Base-by-base conservation (phyloP, 2,888 invertebrate species). In the Melolontha melolontha region DNA sequence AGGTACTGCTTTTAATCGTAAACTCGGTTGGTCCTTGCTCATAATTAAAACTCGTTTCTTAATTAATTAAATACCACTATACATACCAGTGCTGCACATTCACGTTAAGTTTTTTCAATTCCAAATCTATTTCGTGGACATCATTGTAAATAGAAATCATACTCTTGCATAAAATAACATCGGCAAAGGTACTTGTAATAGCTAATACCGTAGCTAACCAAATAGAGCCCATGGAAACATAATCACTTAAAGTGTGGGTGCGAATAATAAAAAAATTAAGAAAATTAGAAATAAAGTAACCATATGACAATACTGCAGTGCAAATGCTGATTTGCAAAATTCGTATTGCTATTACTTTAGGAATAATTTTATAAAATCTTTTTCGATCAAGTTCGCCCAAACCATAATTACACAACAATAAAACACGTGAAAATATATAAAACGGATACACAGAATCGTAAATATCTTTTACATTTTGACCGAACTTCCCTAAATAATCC, bases 61-160 rank as follows among this genome's bases (percentile, higher is more conserved):
- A 22, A 22, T 22, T 22, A 22, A 22, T 22, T 22, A 22, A 22
- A 22, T 22, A 2, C 4, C 22, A 4, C 4, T 22, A 22, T 34
- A 64, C 68, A 70, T 69, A 78, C 78, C 71, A 75, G 50, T 78
- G 75, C 1, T 72, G 71, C 51, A 78, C 67, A 74, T 74, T 75
- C n/a, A 77, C 70, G 1, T 73, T 72, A 14, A 78, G 49, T 49
- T 54, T 69, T 50, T 72, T 68, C 64, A 78, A 73, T 7, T 68
- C 64, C n/a, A 68, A 67, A 69, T 78, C 78, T 17, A 76, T 72
- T 41, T 74, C 73, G 14, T 75, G 67, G 40, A 78, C 67, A 39
- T 70, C 72, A 52, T 73, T 70, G 62, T 75, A 75, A 5, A 72
- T 71, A 40, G 71, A 55, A 12, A 76, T 66, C 1, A 77, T 67